Conservation (phyloP, 2,113 vertebrate species). For the Anser cygnoides region DNA sequence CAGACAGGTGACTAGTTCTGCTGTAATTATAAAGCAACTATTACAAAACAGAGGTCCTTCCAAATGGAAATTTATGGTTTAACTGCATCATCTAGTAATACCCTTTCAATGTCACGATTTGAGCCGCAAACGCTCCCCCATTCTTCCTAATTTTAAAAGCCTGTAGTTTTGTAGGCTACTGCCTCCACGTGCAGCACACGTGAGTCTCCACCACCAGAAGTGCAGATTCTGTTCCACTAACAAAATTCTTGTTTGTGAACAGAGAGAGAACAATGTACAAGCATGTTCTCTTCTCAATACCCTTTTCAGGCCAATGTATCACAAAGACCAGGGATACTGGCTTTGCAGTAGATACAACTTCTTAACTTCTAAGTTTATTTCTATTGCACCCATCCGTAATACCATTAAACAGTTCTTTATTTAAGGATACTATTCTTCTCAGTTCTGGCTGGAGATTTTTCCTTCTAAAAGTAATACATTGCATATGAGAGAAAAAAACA, state of each 20-base stretch:
- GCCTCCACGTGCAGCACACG: fast-evolving
- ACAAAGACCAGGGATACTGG: neutral
- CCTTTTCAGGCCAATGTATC: neutral
- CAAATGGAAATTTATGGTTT: neutral
- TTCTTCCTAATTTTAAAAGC: neutral
- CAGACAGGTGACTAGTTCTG: neutral
- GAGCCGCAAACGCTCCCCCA: neutral
- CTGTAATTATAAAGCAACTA: neutral
- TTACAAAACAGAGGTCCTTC: neutral
- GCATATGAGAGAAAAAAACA: neutral
- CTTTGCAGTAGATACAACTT: neutral
- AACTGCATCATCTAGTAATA: neutral
- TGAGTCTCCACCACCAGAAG: neutral
- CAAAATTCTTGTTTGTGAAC: neutral
- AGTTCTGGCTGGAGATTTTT: neutral
- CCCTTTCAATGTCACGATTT: neutral
- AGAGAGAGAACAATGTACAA: neutral
- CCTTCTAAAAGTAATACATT: neutral
- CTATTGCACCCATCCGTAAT: neutral
- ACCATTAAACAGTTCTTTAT: neutral
- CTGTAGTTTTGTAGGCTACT: neutral
- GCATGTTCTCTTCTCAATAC: neutral
- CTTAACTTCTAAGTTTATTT: neutral
- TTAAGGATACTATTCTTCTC: neutral
- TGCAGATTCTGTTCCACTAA: neutral